These are phyloP conservation scores for Bradysia coprophila DNA, from an alignment of 1,140 invertebrate species.

Conservation along the genomic window DNA sequence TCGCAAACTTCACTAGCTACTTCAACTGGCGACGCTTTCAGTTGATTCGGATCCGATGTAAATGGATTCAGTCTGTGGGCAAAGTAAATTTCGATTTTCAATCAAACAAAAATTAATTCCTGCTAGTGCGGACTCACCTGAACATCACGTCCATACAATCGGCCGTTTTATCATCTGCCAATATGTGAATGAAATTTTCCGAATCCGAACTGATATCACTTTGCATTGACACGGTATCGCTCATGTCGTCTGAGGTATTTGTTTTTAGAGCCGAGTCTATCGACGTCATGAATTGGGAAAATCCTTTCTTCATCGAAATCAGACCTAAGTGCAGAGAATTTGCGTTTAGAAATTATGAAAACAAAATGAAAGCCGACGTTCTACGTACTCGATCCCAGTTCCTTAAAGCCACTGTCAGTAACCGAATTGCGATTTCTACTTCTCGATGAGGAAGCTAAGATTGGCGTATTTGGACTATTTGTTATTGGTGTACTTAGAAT, in stretches of 20 bases:
- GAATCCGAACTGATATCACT: slow-evolving; percentile 67
- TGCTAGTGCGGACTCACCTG: too few relatives aligned
- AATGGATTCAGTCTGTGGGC: slow-evolving; percentile 19
- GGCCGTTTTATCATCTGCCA: slow-evolving; percentile 39
- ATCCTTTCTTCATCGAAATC: slow-evolving; percentile 58
- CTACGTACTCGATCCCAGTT: slow-evolving; percentile 10
- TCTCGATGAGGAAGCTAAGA: slow-evolving; percentile 18
- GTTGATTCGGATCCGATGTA: slow-evolving; percentile 23
- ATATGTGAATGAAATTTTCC: slow-evolving; percentile 54
- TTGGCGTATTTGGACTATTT: slow-evolving; percentile 14
- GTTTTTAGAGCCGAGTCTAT: slow-evolving; percentile 55
- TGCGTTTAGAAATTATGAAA: too few relatives aligned
- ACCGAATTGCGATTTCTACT: slow-evolving; percentile 9
- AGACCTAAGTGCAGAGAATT: slow-evolving; percentile 28
- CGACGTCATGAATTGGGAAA: slow-evolving; percentile 59
- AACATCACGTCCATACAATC: slow-evolving; percentile 45
- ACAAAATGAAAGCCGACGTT: neutral
- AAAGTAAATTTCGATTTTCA: neutral
- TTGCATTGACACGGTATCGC: slow-evolving; percentile 45
- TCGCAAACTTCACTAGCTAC: slow-evolving; percentile 73
- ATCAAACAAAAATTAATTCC: too few relatives aligned
- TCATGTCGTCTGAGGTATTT: slow-evolving; percentile 45
- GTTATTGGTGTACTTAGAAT: slow-evolving; percentile 18
- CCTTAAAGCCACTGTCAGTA: slow-evolving; percentile 15
- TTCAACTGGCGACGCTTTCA: slow-evolving; percentile 37